Conservation (phyloP, 2,888 invertebrate genomes). For the Dynastes tityus region DNA sequence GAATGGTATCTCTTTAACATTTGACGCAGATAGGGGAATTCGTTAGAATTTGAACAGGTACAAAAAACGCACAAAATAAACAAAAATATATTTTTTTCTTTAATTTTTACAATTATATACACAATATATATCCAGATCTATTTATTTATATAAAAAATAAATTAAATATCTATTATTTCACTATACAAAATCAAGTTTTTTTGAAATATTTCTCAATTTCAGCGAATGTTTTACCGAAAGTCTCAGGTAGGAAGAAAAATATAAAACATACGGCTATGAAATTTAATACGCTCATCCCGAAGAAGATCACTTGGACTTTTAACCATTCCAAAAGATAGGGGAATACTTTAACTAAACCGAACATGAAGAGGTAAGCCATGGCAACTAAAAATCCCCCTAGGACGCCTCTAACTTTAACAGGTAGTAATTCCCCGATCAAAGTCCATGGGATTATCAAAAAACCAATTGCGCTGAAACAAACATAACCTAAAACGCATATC, state of each 20-base stretch:
- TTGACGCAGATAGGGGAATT: no score
- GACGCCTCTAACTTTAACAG: conserved; percentile 72
- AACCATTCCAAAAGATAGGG: conserved; percentile 70
- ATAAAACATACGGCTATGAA: conserved; percentile 70
- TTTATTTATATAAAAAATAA: no score
- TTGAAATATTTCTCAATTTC: conserved; percentile 73
- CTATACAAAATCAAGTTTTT: conserved; percentile 9
- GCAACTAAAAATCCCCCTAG: conserved; percentile 73
- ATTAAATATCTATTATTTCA: not conserved
- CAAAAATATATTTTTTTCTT: no score
- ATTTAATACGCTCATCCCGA: conserved; percentile 70
- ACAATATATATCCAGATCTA: no score
- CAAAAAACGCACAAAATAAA: no score
- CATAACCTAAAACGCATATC: conserved; percentile 71
- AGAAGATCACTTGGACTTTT: conserved; percentile 70
- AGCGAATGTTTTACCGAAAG: conserved; percentile 73
- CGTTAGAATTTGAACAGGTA: no score
- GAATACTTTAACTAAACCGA: conserved; percentile 72
- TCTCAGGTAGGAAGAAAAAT: conserved; percentile 74
- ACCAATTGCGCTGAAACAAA: conserved; percentile 73
- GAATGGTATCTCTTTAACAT: no score
- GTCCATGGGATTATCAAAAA: conserved; percentile 76
- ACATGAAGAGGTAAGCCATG: conserved; percentile 74
- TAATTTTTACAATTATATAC: no score
- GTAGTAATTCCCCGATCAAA: conserved; percentile 73